Conservation (phyloP, 2,888 invertebrate genomes). For the Epirrhoe tristata region DNA sequence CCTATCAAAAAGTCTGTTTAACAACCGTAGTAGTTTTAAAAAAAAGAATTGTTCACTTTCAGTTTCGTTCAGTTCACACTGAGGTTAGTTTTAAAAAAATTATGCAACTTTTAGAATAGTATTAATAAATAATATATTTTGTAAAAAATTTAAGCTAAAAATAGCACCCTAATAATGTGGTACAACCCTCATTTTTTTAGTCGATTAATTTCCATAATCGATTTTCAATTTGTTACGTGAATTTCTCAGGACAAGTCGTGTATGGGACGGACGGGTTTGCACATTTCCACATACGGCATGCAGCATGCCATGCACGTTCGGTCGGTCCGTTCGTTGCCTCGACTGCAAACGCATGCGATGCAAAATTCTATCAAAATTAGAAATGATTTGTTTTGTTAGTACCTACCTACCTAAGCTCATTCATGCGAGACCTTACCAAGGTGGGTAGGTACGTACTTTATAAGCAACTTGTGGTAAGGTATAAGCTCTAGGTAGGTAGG, state of each 20-base stretch:
- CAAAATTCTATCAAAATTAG: not conserved
- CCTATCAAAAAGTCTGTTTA: not conserved
- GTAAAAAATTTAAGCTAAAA: not conserved
- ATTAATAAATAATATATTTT: too few species aligned
- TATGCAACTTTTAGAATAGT: too few species aligned
- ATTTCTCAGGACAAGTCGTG: constrained; percentile 60
- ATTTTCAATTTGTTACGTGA: constrained; percentile 45
- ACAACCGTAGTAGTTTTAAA: not conserved
- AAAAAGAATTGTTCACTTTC: not conserved
- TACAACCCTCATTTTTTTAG: not conserved
- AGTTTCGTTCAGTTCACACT: too few species aligned
- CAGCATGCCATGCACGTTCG: constrained; percentile 46
- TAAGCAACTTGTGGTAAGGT: too few species aligned
- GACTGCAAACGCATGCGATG: not conserved
- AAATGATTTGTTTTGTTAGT: not conserved
- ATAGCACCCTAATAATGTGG: not conserved
- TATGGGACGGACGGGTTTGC: constrained; percentile 66
- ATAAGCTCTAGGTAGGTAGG: too few species aligned
- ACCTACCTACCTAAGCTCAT: not conserved
- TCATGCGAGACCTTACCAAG: not conserved
- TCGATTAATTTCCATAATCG: constrained; percentile 20
- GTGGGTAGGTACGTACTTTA: too few species aligned
- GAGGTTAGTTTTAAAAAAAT: too few species aligned
- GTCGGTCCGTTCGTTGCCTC: constrained; percentile 56
- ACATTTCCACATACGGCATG: constrained; percentile 65